Conservation (phyloP, 2,113 vertebrate species). For the Thymallus thymallus region DNA sequence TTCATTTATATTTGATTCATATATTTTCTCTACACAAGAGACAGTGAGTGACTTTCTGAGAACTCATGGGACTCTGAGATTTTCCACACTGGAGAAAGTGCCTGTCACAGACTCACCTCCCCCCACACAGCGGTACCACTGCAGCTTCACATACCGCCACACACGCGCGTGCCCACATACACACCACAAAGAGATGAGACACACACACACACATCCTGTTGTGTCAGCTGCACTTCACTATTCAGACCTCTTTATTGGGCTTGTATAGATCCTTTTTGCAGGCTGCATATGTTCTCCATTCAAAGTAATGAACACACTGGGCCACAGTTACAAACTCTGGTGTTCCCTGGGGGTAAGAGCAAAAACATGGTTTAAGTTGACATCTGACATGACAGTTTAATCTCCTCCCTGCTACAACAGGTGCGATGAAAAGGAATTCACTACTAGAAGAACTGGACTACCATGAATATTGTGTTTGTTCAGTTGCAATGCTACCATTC, state of each 20-base stretch:
- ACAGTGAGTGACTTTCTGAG: too few species aligned
- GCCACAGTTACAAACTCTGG: conserved; percentile 89
- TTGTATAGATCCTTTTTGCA: conserved; percentile 88
- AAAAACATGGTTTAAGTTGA: not conserved
- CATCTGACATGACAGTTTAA: not conserved
- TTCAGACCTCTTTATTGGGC: conserved; percentile 83
- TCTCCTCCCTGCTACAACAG: not conserved
- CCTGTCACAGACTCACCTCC: not conserved
- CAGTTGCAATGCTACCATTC: too few species aligned
- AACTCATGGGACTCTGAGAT: too few species aligned
- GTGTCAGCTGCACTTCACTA: too few species aligned
- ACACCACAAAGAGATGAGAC: not conserved
- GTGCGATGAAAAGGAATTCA: too few species aligned
- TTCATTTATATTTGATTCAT: too few species aligned
- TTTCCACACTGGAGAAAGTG: not conserved
- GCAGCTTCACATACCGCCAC: not conserved
- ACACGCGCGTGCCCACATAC: not conserved
- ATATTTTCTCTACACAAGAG: too few species aligned
- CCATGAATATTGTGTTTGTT: too few species aligned
- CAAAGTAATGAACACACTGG: conserved; percentile 92
- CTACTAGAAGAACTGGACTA: too few species aligned
- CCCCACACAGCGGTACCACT: not conserved
- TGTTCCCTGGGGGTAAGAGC: conserved; percentile 77
- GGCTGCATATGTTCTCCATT: conserved; percentile 88
- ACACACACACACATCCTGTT: not conserved